phyloP scores from a whole-genome alignment of 1,140 invertebrate species.

The Drosophila pseudoananassae region DNA sequence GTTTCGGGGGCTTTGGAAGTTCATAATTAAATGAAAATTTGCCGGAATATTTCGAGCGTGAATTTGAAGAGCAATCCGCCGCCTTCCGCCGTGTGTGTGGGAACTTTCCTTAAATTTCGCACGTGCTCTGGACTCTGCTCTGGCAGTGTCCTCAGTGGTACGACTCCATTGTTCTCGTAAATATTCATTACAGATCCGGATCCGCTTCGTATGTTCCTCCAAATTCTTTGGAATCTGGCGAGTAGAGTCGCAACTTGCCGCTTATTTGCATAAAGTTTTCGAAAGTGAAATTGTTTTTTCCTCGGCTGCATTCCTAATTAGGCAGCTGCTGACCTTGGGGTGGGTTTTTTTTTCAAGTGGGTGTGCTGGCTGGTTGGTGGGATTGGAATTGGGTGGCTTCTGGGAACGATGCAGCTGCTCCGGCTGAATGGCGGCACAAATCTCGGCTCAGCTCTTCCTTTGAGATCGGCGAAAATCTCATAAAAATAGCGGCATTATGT shows the following conservation, averaged over 20 bases:
- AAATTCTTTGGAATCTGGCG: constrained; percentile 9
- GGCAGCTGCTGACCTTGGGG: constrained; percentile 62
- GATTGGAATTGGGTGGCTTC: not conserved
- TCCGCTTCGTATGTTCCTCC: constrained; percentile 52
- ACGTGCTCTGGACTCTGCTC: constrained; percentile 52
- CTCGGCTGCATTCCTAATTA: constrained; percentile 70
- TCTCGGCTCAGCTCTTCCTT: constrained; percentile 54
- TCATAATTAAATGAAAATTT: constrained; percentile 81
- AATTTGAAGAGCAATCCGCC: constrained; percentile 65
- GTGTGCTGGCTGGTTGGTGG: not conserved
- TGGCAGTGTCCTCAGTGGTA: constrained; percentile 35
- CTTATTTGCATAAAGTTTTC: constrained; percentile 75
- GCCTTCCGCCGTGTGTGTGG: constrained; percentile 50
- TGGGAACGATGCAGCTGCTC: constrained; percentile 64
- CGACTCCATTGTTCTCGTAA: constrained; percentile 52
- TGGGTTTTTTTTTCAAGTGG: constrained; percentile 13
- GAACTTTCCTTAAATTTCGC: constrained; percentile 70
- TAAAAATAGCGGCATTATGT: constrained; percentile 56
- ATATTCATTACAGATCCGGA: constrained; percentile 72
- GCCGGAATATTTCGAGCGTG: constrained; percentile 71
- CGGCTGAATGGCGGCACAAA: constrained; percentile 35
- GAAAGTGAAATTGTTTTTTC: constrained; percentile 51
- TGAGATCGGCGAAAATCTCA: constrained; percentile 42
- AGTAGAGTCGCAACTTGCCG: constrained; percentile 37
- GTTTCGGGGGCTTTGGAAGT: constrained; percentile 41